These are phyloP conservation scores for Bathynomus jamesi DNA, from an alignment of 1,140 invertebrate genomes.

Conservation along the genomic window DNA sequence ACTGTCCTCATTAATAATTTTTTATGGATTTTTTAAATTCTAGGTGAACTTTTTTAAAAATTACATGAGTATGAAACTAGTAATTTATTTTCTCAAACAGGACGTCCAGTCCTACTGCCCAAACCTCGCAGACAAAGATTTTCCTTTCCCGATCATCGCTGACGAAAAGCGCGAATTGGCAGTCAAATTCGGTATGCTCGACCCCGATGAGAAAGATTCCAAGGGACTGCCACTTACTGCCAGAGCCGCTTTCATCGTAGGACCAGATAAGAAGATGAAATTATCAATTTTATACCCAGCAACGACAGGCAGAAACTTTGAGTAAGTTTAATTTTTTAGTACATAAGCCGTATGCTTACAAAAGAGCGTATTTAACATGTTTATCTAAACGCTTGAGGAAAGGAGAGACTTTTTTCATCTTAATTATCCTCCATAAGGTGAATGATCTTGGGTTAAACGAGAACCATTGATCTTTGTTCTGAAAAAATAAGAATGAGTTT, in stretches of 20 bases:
- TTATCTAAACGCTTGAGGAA: no score
- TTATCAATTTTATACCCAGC: slow-evolving; percentile 82
- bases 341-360: neutral
- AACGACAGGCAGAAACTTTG: slow-evolving; percentile 82
- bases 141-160: slow-evolving; percentile 81
- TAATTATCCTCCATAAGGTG: no score
- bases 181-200: slow-evolving; percentile 73
- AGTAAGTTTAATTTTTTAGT: slow-evolving; percentile 52
- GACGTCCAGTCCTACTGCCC: slow-evolving; percentile 68
- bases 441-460: no score
- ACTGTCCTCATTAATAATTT: no score
- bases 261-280: slow-evolving; percentile 76
- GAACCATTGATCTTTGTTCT: no score
- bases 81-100: slow-evolving; percentile 45
- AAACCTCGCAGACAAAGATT: slow-evolving; percentile 55
- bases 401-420: no score
- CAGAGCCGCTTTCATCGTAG: slow-evolving; percentile 77
- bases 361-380: neutral
- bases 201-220: slow-evolving; percentile 71
- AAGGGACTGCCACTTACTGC: slow-evolving; percentile 70
- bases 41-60: no score
- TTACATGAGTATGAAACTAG: no score
- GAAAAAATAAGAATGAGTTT: no score
- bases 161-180: slow-evolving; percentile 70
- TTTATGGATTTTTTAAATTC: no score